These are phyloP conservation scores for Dendrolimus kikuchii DNA, from an alignment of 1,140 invertebrate species.

Conservation along the genomic window DNA sequence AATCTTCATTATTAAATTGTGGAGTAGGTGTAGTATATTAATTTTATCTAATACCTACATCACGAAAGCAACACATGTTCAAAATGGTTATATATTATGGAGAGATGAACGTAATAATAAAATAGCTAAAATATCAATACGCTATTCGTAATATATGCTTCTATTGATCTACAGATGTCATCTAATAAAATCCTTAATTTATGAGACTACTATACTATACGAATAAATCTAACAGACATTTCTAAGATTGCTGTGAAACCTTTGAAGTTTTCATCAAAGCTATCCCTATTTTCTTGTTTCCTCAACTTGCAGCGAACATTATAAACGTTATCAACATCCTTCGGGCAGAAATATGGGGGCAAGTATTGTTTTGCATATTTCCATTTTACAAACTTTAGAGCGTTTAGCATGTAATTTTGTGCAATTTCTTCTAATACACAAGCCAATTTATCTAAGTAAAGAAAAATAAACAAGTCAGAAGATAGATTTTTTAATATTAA, in stretches of 20 bases:
- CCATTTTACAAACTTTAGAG: slow-evolving; percentile 11
- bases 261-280: slow-evolving; percentile 66
- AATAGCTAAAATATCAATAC: too few species aligned
- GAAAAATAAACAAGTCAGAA: slow-evolving; percentile 4
- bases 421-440: slow-evolving; percentile 29
- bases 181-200: too few species aligned
- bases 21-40: too few species aligned
- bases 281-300: slow-evolving; percentile 27
- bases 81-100: too few species aligned
- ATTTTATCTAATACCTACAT: too few species aligned
- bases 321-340: slow-evolving; percentile 35
- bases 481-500: slow-evolving; percentile 2
- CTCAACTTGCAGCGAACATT: slow-evolving; percentile 31
- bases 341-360: slow-evolving; percentile 35
- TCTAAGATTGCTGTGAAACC: slow-evolving; percentile 52
- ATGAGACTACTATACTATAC: too few species aligned
- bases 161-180: too few species aligned
- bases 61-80: too few species aligned
- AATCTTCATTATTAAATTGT: too few species aligned
- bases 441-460: slow-evolving; percentile 17
- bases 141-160: too few species aligned
- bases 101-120: too few species aligned
- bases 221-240: too few species aligned
- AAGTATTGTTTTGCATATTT: slow-evolving; percentile 19
- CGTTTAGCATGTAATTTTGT: slow-evolving; percentile 16